Base-by-base conservation (phyloP, 2,113 vertebrate species). In the Paramisgurnus dabryanus region DNA sequence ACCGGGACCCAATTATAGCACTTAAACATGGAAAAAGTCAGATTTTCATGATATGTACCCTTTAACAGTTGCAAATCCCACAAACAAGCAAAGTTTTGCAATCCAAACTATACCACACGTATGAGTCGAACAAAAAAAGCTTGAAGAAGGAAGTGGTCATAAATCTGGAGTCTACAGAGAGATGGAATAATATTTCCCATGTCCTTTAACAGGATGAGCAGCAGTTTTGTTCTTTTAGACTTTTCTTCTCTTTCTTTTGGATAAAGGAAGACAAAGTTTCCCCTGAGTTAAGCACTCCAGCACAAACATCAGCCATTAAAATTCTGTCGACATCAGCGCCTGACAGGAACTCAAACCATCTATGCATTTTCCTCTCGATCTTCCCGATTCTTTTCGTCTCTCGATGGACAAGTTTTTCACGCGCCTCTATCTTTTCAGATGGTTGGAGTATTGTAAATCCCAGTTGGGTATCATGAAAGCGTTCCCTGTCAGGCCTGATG, bases 391-490 rank as follows among this genome's bases (percentile, higher is more conserved):
- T 55, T 12, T 5, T n/a, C 22, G 47, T 80, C 61, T 70, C n/a
- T 71, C 70, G 82, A 85, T 86, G 86, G 89, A 85, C 73, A 78
- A 68, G 34, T 90, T 89, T 84, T 91, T 87, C 89, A 85, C 80
- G 86, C 85, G 69, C 79, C 61, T 83, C 76, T 83, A 86, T 90
- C 88, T 89, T 86, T 91, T 89, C 86, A 88, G 86, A 85, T 89
- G 89, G 86, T 91, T 87, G 81, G 85, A 88, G 87, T 86, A 87
- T 91, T 90, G 89, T 87, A 89, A 91, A 90, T 91, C 91, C 86
- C 89, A 74, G 87, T 87, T 84, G 87, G 87, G 87, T 89, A 68
- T 88, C 88, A 83, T 86, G 83, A 92, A 90, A 88, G 87, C 82
- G 76, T 79, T 88, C 86, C 85, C 91, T 92, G 92, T 91, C 89